phyloP scores from a whole-genome alignment of 2,113 vertebrate genomes.

The Colossoma macropomum region DNA sequence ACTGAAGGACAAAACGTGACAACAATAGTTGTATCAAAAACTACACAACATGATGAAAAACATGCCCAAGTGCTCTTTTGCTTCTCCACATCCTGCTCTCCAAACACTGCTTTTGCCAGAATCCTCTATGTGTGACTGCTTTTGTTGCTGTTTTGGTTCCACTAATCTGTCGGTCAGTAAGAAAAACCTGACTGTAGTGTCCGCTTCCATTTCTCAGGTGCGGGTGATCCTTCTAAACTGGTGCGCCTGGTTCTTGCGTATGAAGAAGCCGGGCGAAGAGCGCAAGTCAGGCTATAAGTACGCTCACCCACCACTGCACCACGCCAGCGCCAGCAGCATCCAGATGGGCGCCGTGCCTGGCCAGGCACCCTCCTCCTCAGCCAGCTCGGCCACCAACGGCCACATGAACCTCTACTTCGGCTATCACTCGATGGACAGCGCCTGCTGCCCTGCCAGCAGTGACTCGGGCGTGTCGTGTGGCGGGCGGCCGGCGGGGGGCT shows the following conservation, averaged over 20 bases:
- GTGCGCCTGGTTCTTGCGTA: conserved; percentile 90
- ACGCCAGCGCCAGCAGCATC: conserved; percentile 78
- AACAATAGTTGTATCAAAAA: no score
- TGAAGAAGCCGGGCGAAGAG: conserved; percentile 88
- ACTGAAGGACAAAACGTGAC: no score
- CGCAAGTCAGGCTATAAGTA: conserved; percentile 78
- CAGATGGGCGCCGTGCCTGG: conserved; percentile 79
- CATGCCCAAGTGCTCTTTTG: no score
- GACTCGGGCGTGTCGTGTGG: conserved; percentile 73
- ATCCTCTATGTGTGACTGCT: no score
- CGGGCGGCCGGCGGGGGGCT: conserved; percentile 58
- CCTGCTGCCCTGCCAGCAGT: conserved; percentile 74
- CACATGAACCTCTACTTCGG: conserved; percentile 81
- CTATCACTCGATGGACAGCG: conserved; percentile 79
- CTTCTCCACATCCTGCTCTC: no score
- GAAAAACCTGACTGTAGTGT: not conserved
- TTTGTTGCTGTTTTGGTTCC: no score
- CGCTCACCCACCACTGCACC: conserved; percentile 71
- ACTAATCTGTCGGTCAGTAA: no score
- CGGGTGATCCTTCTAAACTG: conserved; percentile 85
- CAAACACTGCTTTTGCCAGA: no score
- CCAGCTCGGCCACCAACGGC: conserved; percentile 74
- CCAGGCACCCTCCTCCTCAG: conserved; percentile 65
- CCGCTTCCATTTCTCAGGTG: conserved; percentile 65
- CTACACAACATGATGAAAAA: no score